Base-by-base conservation (phyloP, 1,140 invertebrate species). In the Phthorimaea operculella region DNA sequence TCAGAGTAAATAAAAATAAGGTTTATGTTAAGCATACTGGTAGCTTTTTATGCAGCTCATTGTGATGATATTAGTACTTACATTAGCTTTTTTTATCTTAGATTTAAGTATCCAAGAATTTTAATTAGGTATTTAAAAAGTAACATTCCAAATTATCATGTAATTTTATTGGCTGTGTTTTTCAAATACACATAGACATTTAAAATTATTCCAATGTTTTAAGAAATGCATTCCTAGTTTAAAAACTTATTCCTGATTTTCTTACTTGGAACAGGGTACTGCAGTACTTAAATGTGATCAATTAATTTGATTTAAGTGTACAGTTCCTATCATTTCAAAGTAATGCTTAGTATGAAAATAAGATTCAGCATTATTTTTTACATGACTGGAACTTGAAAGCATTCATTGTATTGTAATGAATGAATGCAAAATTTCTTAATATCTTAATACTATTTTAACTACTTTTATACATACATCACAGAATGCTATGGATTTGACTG, bases 1-100 rank as follows among this genome's bases (percentile, higher is more conserved):
- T 91, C 90, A 33, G 90, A 92, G 86, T 92, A 87, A 87, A 44
- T n/a, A 9, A 28, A 4, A 28, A 28, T 28, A 28, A 28, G 6
- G 2, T 28, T 28, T 28, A 28, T 44, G 63, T 51, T 62, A 48
- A 55, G 54, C 33, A 44, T 57, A 62, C 10, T 66, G 65, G 59
- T 61, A 66, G 75, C 77, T 80, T 74, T 72, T 75, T 72, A 74
- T 64, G 75, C 72, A 74, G 78, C 70, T 78, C 67, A 80, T 76
- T 83, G 78, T 82, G 76, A 81, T 84, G 69, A 65, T 47, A 14
- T 47, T 76, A 75, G 75, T 84, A 82, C 77, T 83, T 80, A 80
- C 64, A 67, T 76, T 79, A 77, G 72, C 74, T 79, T 84, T 81
- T 28, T 80, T 78, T 78, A 79, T 75, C 57, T 60, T 81, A 82